Percentiles rank a stretch among this genome's conserved stretches.
Conservation (phyloP, 1,140 invertebrate genomes). For the Drosophila seguyi region DNA sequence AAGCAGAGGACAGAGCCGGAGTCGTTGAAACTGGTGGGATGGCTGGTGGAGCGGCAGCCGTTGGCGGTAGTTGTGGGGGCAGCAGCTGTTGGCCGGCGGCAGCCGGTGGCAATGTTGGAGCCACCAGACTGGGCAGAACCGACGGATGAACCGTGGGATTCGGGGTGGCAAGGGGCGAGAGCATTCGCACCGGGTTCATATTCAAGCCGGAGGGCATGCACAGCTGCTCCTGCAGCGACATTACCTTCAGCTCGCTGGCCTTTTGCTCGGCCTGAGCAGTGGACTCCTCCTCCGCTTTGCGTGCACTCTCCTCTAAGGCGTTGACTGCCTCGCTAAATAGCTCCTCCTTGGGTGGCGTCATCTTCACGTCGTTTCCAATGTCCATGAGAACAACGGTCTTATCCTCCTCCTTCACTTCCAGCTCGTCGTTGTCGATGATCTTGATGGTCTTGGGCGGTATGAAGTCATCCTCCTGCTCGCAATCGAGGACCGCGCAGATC, state of each 20-base stretch:
- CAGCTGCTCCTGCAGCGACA: conserved; percentile 82
- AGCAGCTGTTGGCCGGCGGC: conserved; percentile 35
- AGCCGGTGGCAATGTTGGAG: conserved; percentile 34
- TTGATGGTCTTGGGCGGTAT: conserved; percentile 82
- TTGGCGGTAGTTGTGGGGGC: conserved; percentile 28
- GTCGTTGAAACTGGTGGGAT: conserved; percentile 34
- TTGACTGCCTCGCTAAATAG: conserved; percentile 34
- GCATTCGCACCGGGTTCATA: conserved; percentile 84
- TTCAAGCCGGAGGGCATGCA: conserved; percentile 84
- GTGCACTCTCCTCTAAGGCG: conserved; percentile 55
- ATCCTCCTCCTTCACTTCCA: conserved; percentile 55
- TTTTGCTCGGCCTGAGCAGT: conserved; percentile 69
- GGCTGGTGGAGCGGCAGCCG: not conserved
- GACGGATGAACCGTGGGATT: conserved; percentile 67
- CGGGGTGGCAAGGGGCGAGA: conserved; percentile 75
- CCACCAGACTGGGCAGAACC: conserved; percentile 39
- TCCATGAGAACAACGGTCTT: conserved; percentile 22
- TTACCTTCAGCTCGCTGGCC: conserved; percentile 78
- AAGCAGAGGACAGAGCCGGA: conserved; percentile 25
- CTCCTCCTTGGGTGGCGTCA: conserved; percentile 60
- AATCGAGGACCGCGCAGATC: conserved; percentile 79
- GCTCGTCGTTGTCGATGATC: conserved; percentile 77
- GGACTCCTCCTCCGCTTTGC: conserved; percentile 66
- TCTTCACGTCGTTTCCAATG: conserved; percentile 45
- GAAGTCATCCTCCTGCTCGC: conserved; percentile 82